A percentile compares a stretch with the other conserved stretches of the same genome.
Evolutionary conservation across 2,797 vertebrate species (phyloP).

Genomic region (Propithecus deckenii): DNA sequence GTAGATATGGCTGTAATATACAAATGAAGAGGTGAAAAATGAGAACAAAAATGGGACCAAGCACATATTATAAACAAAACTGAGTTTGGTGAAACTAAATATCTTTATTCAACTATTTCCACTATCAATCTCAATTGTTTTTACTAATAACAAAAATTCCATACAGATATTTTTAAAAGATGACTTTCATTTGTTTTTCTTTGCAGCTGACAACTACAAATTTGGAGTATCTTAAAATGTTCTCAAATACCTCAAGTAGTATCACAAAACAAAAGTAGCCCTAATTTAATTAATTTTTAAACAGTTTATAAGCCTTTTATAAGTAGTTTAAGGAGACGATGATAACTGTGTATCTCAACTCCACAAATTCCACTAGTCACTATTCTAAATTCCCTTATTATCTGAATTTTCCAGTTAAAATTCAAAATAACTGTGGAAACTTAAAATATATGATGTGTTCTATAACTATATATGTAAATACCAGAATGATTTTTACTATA

Average conservation of each 20-base stretch:
- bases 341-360: not conserved
- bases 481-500: not conserved
- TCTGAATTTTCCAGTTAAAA: not conserved
- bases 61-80: too few relatives aligned
- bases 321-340: not conserved
- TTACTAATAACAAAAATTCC: too few relatives aligned
- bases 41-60: too few relatives aligned
- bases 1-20: too few relatives aligned
- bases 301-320: not conserved
- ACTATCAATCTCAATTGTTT: too few relatives aligned
- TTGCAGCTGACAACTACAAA: not conserved
- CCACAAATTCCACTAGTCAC: not conserved
- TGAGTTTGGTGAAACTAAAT: too few relatives aligned
- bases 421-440: not conserved
- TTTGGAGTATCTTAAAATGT: not conserved
- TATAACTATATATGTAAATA: not conserved
- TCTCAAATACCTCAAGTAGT: not conserved
- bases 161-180: not conserved
- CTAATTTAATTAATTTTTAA: not conserved
- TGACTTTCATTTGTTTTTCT: not conserved
- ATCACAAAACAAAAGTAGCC: not conserved
- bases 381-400: not conserved
- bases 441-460: not conserved
- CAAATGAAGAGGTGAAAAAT: too few relatives aligned
- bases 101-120: too few relatives aligned